Conservation (phyloP, 1,140 invertebrate genomes). For the Manduca sexta region DNA sequence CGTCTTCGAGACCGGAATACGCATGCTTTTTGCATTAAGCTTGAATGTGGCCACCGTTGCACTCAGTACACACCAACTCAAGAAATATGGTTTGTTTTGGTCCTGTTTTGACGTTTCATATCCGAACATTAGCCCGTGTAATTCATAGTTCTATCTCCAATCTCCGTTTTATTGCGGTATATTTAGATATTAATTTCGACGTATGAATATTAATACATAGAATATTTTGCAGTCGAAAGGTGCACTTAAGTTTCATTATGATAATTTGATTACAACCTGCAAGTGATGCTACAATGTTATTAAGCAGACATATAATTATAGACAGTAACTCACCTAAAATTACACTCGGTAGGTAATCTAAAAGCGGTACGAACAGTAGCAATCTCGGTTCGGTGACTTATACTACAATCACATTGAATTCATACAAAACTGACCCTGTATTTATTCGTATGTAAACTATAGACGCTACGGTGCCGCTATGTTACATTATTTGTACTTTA, state of each 20-base stretch:
- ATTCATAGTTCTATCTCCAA: conserved; percentile 8
- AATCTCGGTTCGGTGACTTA: conserved; percentile 60
- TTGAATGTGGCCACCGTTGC: conserved; percentile 24
- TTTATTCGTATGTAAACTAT: conserved; percentile 65
- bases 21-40: conserved; percentile 36
- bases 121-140: conserved; percentile 10
- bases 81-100: conserved; percentile 39
- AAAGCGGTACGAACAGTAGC: conserved; percentile 58
- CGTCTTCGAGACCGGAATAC: conserved; percentile 37
- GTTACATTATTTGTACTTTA: conserved; percentile 70
- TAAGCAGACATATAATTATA: conserved; percentile 15
- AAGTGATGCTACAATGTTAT: neutral
- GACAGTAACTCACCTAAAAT: conserved; percentile 54
- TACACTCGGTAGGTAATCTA: conserved; percentile 46
- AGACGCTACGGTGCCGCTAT: conserved; percentile 60
- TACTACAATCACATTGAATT: conserved; percentile 73
- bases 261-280: conserved; percentile 2
- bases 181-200: neutral
- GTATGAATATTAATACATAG: neutral
- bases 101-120: conserved; percentile 22
- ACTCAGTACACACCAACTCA: conserved; percentile 19
- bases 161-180: neutral
- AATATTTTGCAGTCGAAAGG: conserved; percentile 1
- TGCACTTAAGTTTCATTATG: conserved; percentile 6
- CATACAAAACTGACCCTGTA: conserved; percentile 73